Percentiles rank a stretch among this genome's conserved stretches.
Conservation (phyloP, 1,140 invertebrate species). For the Hylaeus volcanicus region DNA sequence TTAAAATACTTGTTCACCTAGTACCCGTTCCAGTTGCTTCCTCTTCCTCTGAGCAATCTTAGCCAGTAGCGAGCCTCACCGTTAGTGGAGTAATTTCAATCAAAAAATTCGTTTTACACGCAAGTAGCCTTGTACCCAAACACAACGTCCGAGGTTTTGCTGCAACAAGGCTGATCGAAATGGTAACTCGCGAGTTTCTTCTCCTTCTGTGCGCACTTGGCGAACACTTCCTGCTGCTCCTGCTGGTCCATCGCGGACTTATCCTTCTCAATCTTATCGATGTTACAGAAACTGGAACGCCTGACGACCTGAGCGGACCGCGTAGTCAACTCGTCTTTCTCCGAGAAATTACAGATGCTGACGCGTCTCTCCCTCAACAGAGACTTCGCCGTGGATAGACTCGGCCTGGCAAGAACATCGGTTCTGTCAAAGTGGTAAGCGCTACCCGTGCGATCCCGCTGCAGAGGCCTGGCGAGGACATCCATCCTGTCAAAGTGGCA, state of each 20-base stretch:
- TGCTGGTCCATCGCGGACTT: slow-evolving; percentile 38
- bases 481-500: slow-evolving; percentile 73
- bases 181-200: slow-evolving; percentile 34
- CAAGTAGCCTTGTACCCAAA: slow-evolving; percentile 74
- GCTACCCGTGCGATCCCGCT: slow-evolving; percentile 61
- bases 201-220: slow-evolving; percentile 7
- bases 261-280: slow-evolving; percentile 65
- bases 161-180: slow-evolving; percentile 71
- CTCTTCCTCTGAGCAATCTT: too few relatives aligned
- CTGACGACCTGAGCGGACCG: slow-evolving; percentile 13
- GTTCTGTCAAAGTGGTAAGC: slow-evolving; percentile 66
- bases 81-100: too few relatives aligned
- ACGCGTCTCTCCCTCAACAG: slow-evolving; percentile 53
- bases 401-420: slow-evolving; percentile 57
- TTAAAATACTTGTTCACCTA: too few relatives aligned
- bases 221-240: slow-evolving; percentile 12
- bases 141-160: slow-evolving; percentile 70
- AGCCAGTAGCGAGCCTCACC: too few relatives aligned
- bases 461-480: slow-evolving; percentile 62
- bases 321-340: slow-evolving; percentile 54
- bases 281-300: slow-evolving; percentile 61
- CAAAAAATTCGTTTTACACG: slow-evolving; percentile 53
- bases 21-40: too few relatives aligned
- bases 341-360: slow-evolving; percentile 61
- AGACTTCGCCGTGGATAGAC: slow-evolving; percentile 46